A percentile compares a stretch with the other conserved stretches of the same genome.
Evolutionary conservation across 2,888 invertebrate species (phyloP).

Genomic region (Schizaphis graminum): DNA sequence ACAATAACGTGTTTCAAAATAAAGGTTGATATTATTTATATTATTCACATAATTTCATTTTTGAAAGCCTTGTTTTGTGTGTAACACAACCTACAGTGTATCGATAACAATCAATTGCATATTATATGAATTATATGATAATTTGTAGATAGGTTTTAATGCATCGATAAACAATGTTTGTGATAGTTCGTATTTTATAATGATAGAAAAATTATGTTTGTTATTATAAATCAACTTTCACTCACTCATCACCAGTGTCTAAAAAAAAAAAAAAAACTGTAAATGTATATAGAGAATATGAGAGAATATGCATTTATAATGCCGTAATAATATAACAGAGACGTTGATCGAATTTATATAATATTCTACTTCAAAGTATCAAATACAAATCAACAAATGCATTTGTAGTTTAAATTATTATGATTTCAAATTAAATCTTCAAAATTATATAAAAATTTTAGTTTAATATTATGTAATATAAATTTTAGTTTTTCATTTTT

Average conservation of each 20-base stretch:
- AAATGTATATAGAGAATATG: not conserved
- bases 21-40: not conserved
- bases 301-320: not conserved
- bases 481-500: conserved; percentile 15
- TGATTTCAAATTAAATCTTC: not conserved
- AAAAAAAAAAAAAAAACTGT: not conserved
- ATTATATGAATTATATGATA: not conserved
- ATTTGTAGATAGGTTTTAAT: not conserved
- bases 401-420: not conserved
- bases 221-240: not conserved
- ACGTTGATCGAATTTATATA: not conserved
- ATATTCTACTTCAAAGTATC: not conserved
- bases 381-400: not conserved
- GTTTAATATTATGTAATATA: not conserved
- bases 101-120: not conserved
- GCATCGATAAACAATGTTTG: not conserved
- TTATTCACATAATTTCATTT: not conserved
- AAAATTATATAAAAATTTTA: not conserved
- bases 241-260: not conserved
- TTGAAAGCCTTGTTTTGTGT: not conserved
- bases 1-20: not conserved
- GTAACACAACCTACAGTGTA: not conserved
- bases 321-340: not conserved
- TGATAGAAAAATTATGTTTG: not conserved
- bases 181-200: not conserved